Evolutionary conservation across 2,888 invertebrate species (phyloP), one percentile per base, ranked within the genome.

Genomic region (Chloroclysta siterata): DNA sequence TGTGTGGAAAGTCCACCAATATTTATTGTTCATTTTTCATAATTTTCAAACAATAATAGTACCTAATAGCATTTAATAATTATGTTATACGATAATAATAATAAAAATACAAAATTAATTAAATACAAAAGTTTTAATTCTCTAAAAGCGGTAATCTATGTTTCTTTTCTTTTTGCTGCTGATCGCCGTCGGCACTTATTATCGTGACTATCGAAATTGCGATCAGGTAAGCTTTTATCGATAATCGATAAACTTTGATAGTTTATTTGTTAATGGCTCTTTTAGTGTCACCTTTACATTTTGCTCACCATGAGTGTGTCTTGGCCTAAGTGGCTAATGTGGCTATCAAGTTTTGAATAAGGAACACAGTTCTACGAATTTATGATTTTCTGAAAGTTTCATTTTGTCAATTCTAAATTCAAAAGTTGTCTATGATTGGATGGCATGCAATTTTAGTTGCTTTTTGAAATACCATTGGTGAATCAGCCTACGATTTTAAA

Each of bases 191-290:
- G 64, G 65, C 65, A 46, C 63, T 63, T 68, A 58, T 63, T 68
- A 70, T 66, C 36, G 11, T 39, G 36, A 11, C 66, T 70, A 73
- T 74, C 73, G 68, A 69, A 54, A 71, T 71, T 68, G 68, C 71
- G 64, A 71, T 72, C 72, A 70, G 66, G 72, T 73, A 74, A 72
- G 70, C 71, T 68, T 72, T 61, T 69, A 69, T 68, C 69, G 66
- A 64, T 66, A 63, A 61, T 66, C 68, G 70, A 65, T 66, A 70
- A 47, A 63, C 48, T 59, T 58, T 59, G 42, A 69, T 71, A 66
- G 64, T 64, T 66, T 63, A 66, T 70, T 68, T 60, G 66, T 58
- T 58, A 70, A 66, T 57, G n/a, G 46, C 8, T 47, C 56, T 64
- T 56, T 39, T 11, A 64, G 42, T 52, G 47, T 53, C 62, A 57